Evolutionary conservation across 2,797 vertebrate genomes (phyloP), one percentile per base, ranked within the genome.

Genomic region (Urophycis tenuis): DNA sequence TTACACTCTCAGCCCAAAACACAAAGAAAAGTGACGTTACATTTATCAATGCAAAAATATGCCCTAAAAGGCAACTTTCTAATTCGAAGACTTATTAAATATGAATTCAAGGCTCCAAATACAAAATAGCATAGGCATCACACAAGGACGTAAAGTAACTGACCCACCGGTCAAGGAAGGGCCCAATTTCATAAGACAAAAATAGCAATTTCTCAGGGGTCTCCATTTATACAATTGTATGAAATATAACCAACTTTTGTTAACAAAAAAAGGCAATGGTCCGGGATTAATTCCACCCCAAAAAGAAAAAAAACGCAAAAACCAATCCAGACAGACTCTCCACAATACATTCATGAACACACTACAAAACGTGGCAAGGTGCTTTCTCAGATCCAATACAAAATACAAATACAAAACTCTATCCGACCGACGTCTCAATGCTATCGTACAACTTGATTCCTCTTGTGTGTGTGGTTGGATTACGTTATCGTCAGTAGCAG

Each of bases 401-500:
- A 84, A 86, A 79, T 80, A 83, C 74, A 77, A 74, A 78, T 85
- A 84, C 60, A 87, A 80, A 87, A 82, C 84, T 81, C 81, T 77
- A 77, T 76, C 77, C 71, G 15, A 70, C 70, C 76, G 25, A 49
- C 77, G 32, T 36, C 33, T 39, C 72, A 33, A 72, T 73, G 33
- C 72, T 74, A 15, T 49, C 78, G 41, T 79, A 72, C 81, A 79
- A 77, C 35, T 71, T 22, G 41, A 69, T 25, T 75, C 71, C 45
- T 45, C 67, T n/a, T n/a, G n/a, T n/a, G n/a, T 3, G 34, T 70
- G 49, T 17, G 36, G 15, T 64, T 25, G 30, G 45, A 49, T 74
- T 73, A 74, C 17, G 30, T 25, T n/a, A 67, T 73, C 39, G 41
- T n/a, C 64, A 49, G 73, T 39, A 35, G 12, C 64, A 34, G 73